These are phyloP conservation scores for Euglossa dilemma DNA, from an alignment of 1,140 invertebrate species.

Conservation along the genomic window DNA sequence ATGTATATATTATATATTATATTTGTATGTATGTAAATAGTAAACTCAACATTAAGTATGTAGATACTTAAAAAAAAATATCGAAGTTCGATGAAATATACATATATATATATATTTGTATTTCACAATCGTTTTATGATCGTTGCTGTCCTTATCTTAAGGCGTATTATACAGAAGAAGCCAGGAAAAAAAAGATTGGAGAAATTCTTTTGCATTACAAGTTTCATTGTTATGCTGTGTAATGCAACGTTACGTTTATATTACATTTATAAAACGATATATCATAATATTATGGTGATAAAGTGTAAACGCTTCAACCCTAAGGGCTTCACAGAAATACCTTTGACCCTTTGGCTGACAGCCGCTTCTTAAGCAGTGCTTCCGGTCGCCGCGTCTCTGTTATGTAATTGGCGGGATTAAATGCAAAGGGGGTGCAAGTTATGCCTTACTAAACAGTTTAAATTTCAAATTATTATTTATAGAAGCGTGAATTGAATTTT, in stretches of 20 bases:
- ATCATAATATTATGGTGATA: background rate
- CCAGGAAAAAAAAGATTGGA: no score
- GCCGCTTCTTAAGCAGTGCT: slow-evolving; percentile 1
- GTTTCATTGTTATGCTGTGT: background rate
- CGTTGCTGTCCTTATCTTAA: slow-evolving; percentile 10
- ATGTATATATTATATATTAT: slow-evolving; percentile 46
- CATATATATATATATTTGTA: slow-evolving; percentile 1
- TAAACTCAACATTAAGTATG: background rate
- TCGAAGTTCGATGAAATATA: slow-evolving; percentile 22
- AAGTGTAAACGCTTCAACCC: slow-evolving; percentile 6
- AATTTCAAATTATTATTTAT: background rate
- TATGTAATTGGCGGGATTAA: slow-evolving; percentile 43
- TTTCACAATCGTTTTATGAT: slow-evolving; percentile 14
- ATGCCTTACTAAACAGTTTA: background rate
- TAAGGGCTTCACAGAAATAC: slow-evolving; percentile 22
- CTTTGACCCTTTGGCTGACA: slow-evolving; percentile 2
- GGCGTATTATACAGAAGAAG: background rate
- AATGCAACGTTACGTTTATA: background rate
- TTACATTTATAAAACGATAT: slow-evolving; percentile 4
- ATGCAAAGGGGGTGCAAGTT: slow-evolving; percentile 24
- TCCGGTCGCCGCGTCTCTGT: background rate
- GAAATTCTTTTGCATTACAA: background rate
- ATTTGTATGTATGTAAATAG: slow-evolving; percentile 31
- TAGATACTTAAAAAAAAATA: slow-evolving; percentile 21
- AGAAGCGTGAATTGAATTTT: background rate